Base-by-base conservation (phyloP, 1,140 invertebrate species). In the Apis dorsata region DNA sequence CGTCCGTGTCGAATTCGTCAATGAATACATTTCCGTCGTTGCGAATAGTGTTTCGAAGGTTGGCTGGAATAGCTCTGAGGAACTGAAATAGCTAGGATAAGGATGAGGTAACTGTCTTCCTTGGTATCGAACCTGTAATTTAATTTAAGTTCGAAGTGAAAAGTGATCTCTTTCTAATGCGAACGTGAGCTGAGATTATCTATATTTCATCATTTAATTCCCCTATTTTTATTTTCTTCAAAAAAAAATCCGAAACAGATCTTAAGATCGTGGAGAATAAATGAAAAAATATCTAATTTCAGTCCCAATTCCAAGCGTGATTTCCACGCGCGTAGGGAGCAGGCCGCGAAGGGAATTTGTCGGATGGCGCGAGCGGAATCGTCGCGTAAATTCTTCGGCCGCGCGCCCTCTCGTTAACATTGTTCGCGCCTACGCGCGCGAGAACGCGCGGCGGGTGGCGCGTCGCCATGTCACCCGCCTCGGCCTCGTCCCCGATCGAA, bases 391-490 rank as follows among this genome's bases (percentile, higher is more conserved):
- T 83, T 87, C 78, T 83, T 83, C 34, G 19, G 63, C 53, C 60
- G 69, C 69, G 24, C 28, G 62, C 17, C 55, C 53, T 34, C 86
- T 82, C 80, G 83, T 81, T 89, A 86, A 81, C 79, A 71, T 85
- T 85, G 84, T 84, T 69, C 72, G 59, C 77, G 53, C 60, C 75
- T 86, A 66, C 74, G 59, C 81, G 76, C 60, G 66, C 76, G 66
- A 84, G 75, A 77, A 83, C 21, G 65, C 65, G 55, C 73, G 70
- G 44, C 79, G 66, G 85, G 88, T 82, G 89, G 87, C 68, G 73
- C 81, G 66, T 83, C 77, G 49, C 70, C 68, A 70, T 75, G 71
- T 86, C 66, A 76, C 34, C 83, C 66, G 66, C 74, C 72, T 34
- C 34, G 53, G 55, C 49, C 73, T 82, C 75, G 81, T 84, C 81